Conservation (phyloP, 2,797 vertebrate genomes). For the Aplochiton taeniatus region DNA sequence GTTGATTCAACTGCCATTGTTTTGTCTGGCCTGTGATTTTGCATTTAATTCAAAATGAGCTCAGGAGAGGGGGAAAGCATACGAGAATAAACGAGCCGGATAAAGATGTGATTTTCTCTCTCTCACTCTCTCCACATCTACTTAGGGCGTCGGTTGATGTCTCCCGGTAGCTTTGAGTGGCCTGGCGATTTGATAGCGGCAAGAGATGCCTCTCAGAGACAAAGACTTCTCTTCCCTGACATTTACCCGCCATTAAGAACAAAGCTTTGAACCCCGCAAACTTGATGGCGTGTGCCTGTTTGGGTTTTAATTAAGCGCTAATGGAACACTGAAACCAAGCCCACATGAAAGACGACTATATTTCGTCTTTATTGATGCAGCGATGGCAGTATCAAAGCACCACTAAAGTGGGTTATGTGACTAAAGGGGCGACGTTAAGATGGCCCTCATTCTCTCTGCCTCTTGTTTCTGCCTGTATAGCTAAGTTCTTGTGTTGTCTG, state of each 20-base stretch:
- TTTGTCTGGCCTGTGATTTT: constrained; percentile 61
- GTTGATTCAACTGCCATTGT: constrained; percentile 25
- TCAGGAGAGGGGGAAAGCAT: constrained; percentile 30
- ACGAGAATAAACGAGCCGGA: constrained; percentile 40
- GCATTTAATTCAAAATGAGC: constrained; percentile 54
- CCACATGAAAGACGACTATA: constrained; percentile 73
- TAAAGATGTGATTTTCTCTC: constrained; percentile 53
- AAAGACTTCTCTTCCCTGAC: constrained; percentile 68
- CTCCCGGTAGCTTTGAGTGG: constrained; percentile 62
- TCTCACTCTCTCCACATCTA: constrained; percentile 24
- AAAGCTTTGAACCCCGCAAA: constrained; percentile 71
- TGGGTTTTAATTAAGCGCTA: constrained; percentile 83
- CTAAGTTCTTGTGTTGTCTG: constrained; percentile 43
- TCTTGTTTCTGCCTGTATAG: constrained; percentile 20
- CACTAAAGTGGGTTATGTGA: constrained; percentile 43
- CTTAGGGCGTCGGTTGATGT: constrained; percentile 57
- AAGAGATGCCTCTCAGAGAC: constrained; percentile 57
- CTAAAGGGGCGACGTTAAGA: constrained; percentile 40
- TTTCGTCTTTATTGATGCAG: constrained; percentile 73
- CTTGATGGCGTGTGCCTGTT: constrained; percentile 75
- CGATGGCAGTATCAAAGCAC: constrained; percentile 53
- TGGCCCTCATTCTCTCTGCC: not conserved
- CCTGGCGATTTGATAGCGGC: constrained; percentile 48
- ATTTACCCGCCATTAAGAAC: constrained; percentile 75
- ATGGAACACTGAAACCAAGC: constrained; percentile 78